phyloP scores from a whole-genome alignment of 2,797 vertebrate genomes.

The Pteronotus mesoamericanus region DNA sequence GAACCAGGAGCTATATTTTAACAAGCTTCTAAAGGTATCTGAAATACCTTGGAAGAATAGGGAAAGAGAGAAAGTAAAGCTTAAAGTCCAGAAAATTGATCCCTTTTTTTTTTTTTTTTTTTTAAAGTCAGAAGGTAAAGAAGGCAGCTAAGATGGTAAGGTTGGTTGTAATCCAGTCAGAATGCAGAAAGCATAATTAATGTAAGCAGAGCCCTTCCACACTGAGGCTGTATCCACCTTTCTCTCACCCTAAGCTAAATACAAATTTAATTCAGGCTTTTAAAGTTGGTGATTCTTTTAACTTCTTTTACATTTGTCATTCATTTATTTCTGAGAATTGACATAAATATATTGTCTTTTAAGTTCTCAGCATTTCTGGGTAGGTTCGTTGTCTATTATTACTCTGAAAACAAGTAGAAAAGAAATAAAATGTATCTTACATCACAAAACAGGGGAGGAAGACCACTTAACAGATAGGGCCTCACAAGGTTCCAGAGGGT shows the following conservation, averaged over 20 bases:
- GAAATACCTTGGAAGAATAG: background rate
- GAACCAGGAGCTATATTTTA: background rate
- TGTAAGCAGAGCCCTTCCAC: background rate
- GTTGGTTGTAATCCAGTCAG: background rate
- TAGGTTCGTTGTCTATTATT: background rate
- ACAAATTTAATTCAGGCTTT: background rate
- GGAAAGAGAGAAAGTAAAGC: background rate
- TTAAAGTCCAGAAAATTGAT: background rate
- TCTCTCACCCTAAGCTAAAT: background rate
- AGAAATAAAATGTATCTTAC: slow-evolving; percentile 31
- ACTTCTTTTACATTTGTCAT: background rate
- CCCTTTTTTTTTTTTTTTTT: background rate
- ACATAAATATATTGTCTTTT: background rate
- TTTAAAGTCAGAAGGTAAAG: background rate
- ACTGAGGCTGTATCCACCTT: background rate
- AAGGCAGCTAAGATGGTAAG: background rate
- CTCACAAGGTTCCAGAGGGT: background rate
- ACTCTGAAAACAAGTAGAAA: background rate
- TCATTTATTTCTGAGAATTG: background rate
- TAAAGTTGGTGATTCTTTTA: background rate
- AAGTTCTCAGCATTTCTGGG: background rate
- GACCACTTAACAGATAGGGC: background rate
- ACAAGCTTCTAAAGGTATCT: background rate
- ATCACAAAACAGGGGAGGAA: background rate
- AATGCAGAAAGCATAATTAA: background rate